A percentile compares a stretch with the other conserved stretches of the same genome.
Evolutionary conservation across 2,113 vertebrate species (phyloP).

Genomic region (Prietella phreatophila): DNA sequence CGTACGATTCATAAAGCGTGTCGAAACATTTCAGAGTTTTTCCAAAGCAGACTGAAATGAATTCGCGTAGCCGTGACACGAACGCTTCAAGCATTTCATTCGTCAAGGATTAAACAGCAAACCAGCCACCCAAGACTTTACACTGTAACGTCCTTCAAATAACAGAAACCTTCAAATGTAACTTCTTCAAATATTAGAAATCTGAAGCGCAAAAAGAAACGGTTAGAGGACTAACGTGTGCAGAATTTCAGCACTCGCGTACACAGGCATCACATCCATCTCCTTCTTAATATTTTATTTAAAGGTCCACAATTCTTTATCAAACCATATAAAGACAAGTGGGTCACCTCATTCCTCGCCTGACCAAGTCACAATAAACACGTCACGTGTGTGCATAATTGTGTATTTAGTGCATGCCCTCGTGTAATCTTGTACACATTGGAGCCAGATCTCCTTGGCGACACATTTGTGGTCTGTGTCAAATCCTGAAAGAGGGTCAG

Average conservation of each 20-base stretch:
- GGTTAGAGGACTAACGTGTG: too few relatives aligned
- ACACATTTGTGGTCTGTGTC: constrained; percentile 41
- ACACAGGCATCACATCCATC: background rate
- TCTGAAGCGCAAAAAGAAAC: background rate
- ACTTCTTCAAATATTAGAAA: background rate
- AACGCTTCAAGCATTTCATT: background rate
- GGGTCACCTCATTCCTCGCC: constrained; percentile 8
- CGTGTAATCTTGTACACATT: constrained; percentile 20
- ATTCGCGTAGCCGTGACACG: background rate
- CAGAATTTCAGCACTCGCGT: constrained; percentile 13
- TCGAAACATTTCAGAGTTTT: background rate
- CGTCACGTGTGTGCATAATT: background rate
- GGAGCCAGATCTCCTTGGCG: constrained; percentile 50
- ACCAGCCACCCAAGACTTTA: background rate
- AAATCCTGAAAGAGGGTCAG: constrained; percentile 48
- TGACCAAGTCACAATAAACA: constrained; percentile 9
- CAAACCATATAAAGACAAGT: constrained; percentile 4
- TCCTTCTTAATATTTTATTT: background rate
- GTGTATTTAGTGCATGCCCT: constrained; percentile 23
- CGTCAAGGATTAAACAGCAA: background rate
- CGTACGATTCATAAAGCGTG: background rate
- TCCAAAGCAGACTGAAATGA: background rate
- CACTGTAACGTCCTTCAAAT: background rate
- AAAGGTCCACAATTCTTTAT: background rate
- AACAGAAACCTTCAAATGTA: background rate